Conservation (phyloP, 2,113 vertebrate genomes). For the Puffinus mauretanicus region DNA sequence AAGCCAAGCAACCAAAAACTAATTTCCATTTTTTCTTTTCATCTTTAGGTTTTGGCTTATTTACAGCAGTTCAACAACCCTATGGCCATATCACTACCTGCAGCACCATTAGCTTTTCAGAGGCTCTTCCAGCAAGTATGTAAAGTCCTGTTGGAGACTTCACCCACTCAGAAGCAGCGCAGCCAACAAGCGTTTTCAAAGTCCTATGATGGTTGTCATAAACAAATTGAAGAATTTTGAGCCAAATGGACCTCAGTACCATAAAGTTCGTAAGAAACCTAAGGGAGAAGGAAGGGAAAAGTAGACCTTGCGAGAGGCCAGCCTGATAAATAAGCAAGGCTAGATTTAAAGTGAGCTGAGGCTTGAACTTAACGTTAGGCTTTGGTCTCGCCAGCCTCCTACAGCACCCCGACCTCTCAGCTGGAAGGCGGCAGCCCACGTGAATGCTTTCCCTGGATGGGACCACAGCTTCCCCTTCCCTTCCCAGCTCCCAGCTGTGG, state of each 20-base stretch:
- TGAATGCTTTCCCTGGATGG: not conserved
- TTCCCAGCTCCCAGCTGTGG: not conserved
- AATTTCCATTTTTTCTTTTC: not conserved
- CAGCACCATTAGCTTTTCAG: not conserved
- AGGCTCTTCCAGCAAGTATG: not conserved
- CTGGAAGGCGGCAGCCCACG: not conserved
- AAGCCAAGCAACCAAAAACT: not conserved
- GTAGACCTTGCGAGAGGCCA: not conserved
- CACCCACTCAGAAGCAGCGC: too few species aligned
- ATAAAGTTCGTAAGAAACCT: not conserved
- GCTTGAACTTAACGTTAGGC: not conserved
- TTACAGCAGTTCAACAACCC: not conserved
- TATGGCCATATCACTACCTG: not conserved
- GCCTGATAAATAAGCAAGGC: not conserved
- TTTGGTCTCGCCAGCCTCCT: not conserved
- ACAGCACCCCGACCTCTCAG: not conserved
- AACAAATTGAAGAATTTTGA: not conserved
- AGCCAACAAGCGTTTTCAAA: not conserved
- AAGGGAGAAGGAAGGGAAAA: not conserved
- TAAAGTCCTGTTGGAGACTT: not conserved
- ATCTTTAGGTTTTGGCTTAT: not conserved
- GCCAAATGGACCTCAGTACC: not conserved
- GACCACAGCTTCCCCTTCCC: not conserved
- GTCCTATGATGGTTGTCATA: not conserved
- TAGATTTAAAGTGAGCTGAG: not conserved